Evolutionary conservation across 2,888 invertebrate species (phyloP).

Genomic region (Graphium colonna): DNA sequence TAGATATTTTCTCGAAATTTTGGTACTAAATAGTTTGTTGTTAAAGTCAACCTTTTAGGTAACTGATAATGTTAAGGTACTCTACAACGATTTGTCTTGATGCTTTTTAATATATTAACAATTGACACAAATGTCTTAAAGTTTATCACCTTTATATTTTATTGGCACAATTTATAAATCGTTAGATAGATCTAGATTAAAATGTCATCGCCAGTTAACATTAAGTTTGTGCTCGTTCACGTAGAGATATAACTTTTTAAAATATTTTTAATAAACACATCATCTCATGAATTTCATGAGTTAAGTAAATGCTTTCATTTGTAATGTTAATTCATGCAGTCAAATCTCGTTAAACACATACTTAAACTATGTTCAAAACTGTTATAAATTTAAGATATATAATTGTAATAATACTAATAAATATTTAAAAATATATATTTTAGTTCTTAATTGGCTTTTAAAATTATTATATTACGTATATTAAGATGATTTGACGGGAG

Average conservation of each 20-base stretch:
- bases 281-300: slow-evolving; percentile 1
- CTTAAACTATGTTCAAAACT: slow-evolving; percentile 22
- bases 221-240: slow-evolving; percentile 35
- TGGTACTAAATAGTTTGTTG: slow-evolving; percentile 16
- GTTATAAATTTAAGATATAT: slow-evolving; percentile 23
- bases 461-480: slow-evolving; percentile 32
- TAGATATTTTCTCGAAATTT: slow-evolving; percentile 39
- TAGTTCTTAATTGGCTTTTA: slow-evolving; percentile 26
- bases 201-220: slow-evolving; percentile 44
- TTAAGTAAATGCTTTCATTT: slow-evolving; percentile 41
- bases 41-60: slow-evolving; percentile 18
- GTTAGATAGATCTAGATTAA: slow-evolving; percentile 55
- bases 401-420: slow-evolving; percentile 19
- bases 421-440: slow-evolving; percentile 15
- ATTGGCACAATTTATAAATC: slow-evolving; percentile 62
- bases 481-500: slow-evolving; percentile 39
- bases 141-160: slow-evolving; percentile 62
- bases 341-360: slow-evolving; percentile 84
- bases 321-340: slow-evolving; percentile 71
- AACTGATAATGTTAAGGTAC: slow-evolving; percentile 48
- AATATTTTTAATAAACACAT: neutral
- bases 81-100: slow-evolving; percentile 68
- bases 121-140: slow-evolving; percentile 49
- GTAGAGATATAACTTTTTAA: slow-evolving; percentile 29
- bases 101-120: slow-evolving; percentile 49